Base-by-base conservation (phyloP, 2,113 vertebrate species). In the Egretta garzetta region DNA sequence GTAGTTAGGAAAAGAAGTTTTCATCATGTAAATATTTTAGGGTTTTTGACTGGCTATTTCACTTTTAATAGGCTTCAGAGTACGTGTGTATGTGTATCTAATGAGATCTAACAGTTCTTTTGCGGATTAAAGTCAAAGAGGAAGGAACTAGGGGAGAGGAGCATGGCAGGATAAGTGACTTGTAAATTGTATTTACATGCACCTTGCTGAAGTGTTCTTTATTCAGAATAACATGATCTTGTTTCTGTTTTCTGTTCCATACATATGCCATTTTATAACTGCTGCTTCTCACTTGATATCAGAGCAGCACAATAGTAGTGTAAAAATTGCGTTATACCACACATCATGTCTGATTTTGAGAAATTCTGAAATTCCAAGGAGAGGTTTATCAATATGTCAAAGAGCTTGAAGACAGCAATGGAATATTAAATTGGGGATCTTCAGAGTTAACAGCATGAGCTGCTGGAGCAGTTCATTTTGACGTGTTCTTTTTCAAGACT, bases 61-160 rank as follows among this genome's bases (percentile, higher is more conserved):
- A 47, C 28, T 80, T 80, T 43, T 63, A 67, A 33, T 73, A n/a
- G 12, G 47, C 55, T 83, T 74, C 50, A 49, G 23, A 23, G 4
- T 63, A 18, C 1, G 2, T 10, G 7, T 1, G 4, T 33, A 2
- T 45, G 19, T 45, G 8, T 24, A 23, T 35, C 3, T 41, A 14
- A 81, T 68, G 35, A 43, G 13, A 59, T 56, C 20, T 72, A 64
- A 26, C 30, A 71, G 18, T 17, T 6, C 7, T 49, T 67, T 49
- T 53, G 35, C 19, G 28, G 35, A 24, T 75, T 43, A 30, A 86
- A 84, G 10, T 43, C 4, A 1, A 30, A 74, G 45, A 72, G 14
- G 30, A 82, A 66, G 30, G n/a, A 81, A 37, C 32, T 13, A 26
- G 26, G 10, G 14, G 27, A 35, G 55, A 62, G 28, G 32, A 86